A percentile compares a stretch with the other conserved stretches of the same genome.
These are phyloP conservation scores for Enteromius radiatus DNA, from an alignment of 2,797 vertebrate genomes.

Conservation along the genomic window DNA sequence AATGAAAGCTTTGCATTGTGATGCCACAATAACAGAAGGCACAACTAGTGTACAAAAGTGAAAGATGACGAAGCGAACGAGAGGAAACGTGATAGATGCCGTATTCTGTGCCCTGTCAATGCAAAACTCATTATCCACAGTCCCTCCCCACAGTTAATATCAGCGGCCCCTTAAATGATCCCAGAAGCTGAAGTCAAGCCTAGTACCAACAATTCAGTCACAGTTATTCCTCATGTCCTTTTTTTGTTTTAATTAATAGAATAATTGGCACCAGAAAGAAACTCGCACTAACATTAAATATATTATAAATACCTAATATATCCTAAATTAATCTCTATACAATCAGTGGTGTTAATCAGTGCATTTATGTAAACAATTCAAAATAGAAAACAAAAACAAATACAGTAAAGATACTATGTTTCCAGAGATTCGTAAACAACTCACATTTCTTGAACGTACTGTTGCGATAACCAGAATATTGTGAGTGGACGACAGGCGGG, in stretches of 20 bases:
- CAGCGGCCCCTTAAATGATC: slow-evolving; percentile 18
- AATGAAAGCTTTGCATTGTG: slow-evolving; percentile 59
- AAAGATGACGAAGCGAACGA: slow-evolving; percentile 43
- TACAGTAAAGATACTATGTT: slow-evolving; percentile 43
- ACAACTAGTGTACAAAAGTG: slow-evolving; percentile 63
- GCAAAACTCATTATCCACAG: slow-evolving; percentile 22
- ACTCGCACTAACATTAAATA: slow-evolving; percentile 37
- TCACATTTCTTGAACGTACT: slow-evolving; percentile 53
- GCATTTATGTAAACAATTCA: slow-evolving; percentile 55
- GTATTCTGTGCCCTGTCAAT: slow-evolving; percentile 8
- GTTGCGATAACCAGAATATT: slow-evolving; percentile 46
- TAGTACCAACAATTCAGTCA: slow-evolving; percentile 35
- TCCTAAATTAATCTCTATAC: slow-evolving; percentile 52
- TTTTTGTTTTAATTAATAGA: slow-evolving; percentile 27
- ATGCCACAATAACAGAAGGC: slow-evolving; percentile 64
- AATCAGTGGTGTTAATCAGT: slow-evolving; percentile 58
- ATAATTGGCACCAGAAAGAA: slow-evolving; percentile 45
- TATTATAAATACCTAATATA: slow-evolving; percentile 45
- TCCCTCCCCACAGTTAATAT: slow-evolving; percentile 16
- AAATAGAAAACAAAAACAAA: slow-evolving; percentile 44
- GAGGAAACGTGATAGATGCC: slow-evolving; percentile 19
- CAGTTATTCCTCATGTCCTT: slow-evolving; percentile 45
- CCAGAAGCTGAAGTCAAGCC: slow-evolving; percentile 26
- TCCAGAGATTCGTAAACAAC: slow-evolving; percentile 55
- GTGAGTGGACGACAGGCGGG: slow-evolving; percentile 11